Evolutionary conservation across 1,140 invertebrate genomes (phyloP).

Genomic region (Argopecten irradians): DNA sequence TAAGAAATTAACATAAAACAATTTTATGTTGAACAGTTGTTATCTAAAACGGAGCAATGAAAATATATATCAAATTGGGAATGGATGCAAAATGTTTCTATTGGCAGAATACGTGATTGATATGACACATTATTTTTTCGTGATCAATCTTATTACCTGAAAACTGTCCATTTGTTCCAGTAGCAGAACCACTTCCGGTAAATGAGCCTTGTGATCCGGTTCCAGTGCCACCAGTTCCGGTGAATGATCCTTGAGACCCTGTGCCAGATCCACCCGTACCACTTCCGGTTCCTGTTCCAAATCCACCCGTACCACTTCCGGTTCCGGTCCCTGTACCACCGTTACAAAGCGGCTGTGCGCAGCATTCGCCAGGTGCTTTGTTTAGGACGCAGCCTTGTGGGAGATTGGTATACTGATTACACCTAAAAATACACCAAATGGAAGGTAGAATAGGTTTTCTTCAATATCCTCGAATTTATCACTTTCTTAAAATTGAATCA

Average conservation of each 20-base stretch:
- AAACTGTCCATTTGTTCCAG: not conserved
- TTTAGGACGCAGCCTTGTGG: constrained; percentile 50
- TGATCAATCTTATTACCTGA: too few species aligned
- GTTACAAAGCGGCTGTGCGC: constrained; percentile 36
- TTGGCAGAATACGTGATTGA: too few species aligned
- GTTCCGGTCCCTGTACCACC: not conserved
- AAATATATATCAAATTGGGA: too few species aligned
- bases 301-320: not conserved
- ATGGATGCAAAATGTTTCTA: too few species aligned
- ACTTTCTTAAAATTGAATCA: too few species aligned
- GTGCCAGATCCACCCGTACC: not conserved
- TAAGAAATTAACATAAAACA: too few species aligned
- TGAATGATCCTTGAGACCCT: not conserved
- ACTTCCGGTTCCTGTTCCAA: constrained; percentile 12
- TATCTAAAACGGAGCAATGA: too few species aligned
- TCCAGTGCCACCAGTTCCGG: not conserved
- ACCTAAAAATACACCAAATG: constrained; percentile 49
- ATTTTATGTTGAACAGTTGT: too few species aligned
- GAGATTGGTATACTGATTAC: constrained; percentile 45
- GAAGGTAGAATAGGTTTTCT: too few species aligned
- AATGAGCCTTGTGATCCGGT: constrained; percentile 5
- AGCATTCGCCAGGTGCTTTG: constrained; percentile 50
- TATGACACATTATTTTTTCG: too few species aligned
- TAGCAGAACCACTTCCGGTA: not conserved
- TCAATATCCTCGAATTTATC: too few species aligned